Evolutionary conservation across 2,113 vertebrate genomes (phyloP).

Genomic region (Sarotherodon lohbergeri): DNA sequence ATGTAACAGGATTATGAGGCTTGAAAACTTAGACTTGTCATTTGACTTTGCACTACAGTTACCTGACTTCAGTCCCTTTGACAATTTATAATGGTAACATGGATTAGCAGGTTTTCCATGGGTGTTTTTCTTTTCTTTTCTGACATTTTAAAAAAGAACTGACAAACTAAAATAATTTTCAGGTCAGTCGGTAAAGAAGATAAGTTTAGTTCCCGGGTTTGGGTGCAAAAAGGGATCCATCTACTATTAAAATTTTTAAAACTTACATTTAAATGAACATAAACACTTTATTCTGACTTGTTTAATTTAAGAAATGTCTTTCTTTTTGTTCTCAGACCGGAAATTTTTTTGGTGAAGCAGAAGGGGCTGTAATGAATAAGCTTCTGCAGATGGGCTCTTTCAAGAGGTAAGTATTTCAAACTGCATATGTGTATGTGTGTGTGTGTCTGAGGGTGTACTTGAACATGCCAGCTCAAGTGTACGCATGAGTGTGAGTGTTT

Average conservation of each 20-base stretch:
- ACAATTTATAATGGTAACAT: neutral
- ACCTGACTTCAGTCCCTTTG: neutral
- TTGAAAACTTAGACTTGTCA: neutral
- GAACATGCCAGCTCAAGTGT: neutral
- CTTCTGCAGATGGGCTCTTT: slow-evolving; percentile 96
- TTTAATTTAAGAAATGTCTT: neutral
- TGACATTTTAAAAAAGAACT: neutral
- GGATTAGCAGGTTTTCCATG: neutral
- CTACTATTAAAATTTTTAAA: neutral
- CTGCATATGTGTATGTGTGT: neutral
- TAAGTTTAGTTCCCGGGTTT: neutral
- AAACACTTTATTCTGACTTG: neutral
- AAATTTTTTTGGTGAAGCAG: slow-evolving; percentile 92
- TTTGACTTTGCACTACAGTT: neutral
- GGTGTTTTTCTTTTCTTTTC: neutral
- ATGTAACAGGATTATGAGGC: neutral
- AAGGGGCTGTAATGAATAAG: slow-evolving; percentile 97
- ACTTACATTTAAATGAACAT: neutral
- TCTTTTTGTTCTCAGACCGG: slow-evolving; percentile 78
- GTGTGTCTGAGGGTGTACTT: neutral
- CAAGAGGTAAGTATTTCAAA: slow-evolving; percentile 82
- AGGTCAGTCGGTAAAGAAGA: neutral
- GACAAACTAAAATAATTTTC: neutral
- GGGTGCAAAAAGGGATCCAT: neutral
- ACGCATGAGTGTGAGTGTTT: neutral